Evolutionary conservation across 2,797 vertebrate genomes (phyloP).

Genomic region (Graptemys geographica): DNA sequence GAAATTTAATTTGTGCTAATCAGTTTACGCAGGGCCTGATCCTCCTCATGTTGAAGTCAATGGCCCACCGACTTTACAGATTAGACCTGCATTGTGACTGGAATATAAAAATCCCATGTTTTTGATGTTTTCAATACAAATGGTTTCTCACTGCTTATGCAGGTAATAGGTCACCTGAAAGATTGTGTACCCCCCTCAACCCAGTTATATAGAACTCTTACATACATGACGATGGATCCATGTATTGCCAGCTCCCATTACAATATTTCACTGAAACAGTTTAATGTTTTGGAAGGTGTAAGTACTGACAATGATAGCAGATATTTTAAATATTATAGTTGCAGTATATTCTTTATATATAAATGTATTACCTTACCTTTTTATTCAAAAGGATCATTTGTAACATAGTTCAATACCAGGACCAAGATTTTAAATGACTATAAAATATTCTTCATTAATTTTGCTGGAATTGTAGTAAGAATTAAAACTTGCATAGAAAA

Average conservation of each 20-base stretch:
- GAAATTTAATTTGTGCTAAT: neutral
- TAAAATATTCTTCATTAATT: conserved; percentile 49
- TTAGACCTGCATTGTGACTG: neutral
- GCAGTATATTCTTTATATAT: neutral
- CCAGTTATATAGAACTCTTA: neutral
- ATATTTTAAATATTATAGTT: neutral
- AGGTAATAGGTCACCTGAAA: neutral
- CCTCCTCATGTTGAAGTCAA: neutral
- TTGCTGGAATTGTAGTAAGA: conserved; percentile 45
- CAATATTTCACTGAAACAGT: neutral
- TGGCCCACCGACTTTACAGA: neutral
- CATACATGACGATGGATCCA: neutral
- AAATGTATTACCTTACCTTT: neutral
- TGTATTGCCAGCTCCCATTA: neutral
- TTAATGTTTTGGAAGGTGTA: neutral
- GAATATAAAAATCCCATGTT: neutral
- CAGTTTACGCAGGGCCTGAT: neutral
- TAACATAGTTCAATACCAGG: neutral
- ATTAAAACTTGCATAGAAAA: conserved; percentile 44
- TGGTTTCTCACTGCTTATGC: neutral
- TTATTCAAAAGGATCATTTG: neutral
- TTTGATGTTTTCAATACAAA: neutral
- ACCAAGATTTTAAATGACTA: conserved; percentile 19
- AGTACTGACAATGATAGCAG: neutral
- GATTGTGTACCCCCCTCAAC: neutral